Evolutionary conservation across 1,140 invertebrate genomes (phyloP), one percentile per base, ranked within the genome.

Genomic region (Belonocnema kinseyi): DNA sequence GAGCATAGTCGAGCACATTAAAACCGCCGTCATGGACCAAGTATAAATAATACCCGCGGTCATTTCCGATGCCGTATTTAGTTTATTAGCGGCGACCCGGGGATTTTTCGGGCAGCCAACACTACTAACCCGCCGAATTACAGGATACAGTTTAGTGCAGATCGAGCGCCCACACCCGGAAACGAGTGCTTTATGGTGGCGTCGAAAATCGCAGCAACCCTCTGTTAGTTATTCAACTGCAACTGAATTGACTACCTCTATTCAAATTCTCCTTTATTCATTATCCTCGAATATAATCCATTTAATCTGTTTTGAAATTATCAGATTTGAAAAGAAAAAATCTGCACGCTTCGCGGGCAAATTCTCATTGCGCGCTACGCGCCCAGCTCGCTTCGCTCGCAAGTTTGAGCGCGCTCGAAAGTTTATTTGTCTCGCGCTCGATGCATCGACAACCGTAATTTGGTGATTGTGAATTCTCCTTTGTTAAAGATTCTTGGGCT

Each of bases 1-100:
- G 82, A 81, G 79, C 75, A 84, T 61, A 82, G 54, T 76, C 74
- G 79, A 74, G 78, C 83, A 74, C 85, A 88, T 90, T 89, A 88
- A 88, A 88, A 85, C 85, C 83, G 78, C 81, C 85, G 82, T 84
- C 83, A 85, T 84, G 80, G 79, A 82, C 73, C 66, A 79, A 85
- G 84, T 88, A 90, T 90, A 89, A 90, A 89, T 90, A 89, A 89
- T 90, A 88, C 85, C 78, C 80, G 81, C 75, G 85, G 88, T 90
- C 87, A 89, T 90, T 90, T 90, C 87, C 88, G 87, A 89, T 90
- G 87, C 85, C 83, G 87, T 88, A 88, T 89, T 89, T 87, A 89
- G 87, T 90, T 90, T 89, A 89, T 90, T 89, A 88, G 88, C 80
- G 81, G 82, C 77, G 72, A 83, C 81, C 78, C 74, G 79, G 76